Evolutionary conservation across 2,113 vertebrate genomes (phyloP), one percentile per base, ranked within the genome.

Genomic region (Sphyrna mokarran): DNA sequence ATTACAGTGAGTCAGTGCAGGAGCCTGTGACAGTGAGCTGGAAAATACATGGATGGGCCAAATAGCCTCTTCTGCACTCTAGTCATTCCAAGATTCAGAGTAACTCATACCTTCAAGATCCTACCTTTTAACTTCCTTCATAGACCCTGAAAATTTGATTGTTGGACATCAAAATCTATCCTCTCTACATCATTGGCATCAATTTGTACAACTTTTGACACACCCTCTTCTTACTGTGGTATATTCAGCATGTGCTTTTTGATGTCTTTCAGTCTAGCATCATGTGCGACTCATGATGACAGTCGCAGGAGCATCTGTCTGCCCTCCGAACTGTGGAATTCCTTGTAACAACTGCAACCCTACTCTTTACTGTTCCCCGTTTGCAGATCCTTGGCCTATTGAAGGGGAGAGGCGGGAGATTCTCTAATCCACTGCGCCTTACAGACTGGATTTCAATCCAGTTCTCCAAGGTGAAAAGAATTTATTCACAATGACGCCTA

Each of bases 381-480:
- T 68, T 68, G 66, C 66, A 68, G 66, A 18, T 18, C 14, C 66
- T 18, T 1, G 2, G 66, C 66, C 18, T 1, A 68, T 68, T 48
- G 37, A 22, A 48, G 54, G 14, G 61, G 89, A 66, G 61, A 66
- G 33, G 16, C 37, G 58, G 66, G 61, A 66, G 6, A 93, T 33
- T 93, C n/a, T 63, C 29, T 91, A 37, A 63, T 4, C 89, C 33
- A 33, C 61, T 63, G 63, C 33, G n/a, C 61, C 1, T 66, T 9
- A 93, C 61, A 63, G n/a, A 37, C 13, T 37, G 61, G 61, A 91
- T 63, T 63, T 93, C 4, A 37, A 66, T 6, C 33, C 6, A 9
- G 61, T 93, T 93, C 89, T 61, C 89, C 61, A n/a, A 93, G 16
- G 89, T 37, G 89, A 93, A 63, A 93, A 61, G 29, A 90, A 93